phyloP scores from a whole-genome alignment of 2,113 vertebrate species.

The Chaetodon auriga region DNA sequence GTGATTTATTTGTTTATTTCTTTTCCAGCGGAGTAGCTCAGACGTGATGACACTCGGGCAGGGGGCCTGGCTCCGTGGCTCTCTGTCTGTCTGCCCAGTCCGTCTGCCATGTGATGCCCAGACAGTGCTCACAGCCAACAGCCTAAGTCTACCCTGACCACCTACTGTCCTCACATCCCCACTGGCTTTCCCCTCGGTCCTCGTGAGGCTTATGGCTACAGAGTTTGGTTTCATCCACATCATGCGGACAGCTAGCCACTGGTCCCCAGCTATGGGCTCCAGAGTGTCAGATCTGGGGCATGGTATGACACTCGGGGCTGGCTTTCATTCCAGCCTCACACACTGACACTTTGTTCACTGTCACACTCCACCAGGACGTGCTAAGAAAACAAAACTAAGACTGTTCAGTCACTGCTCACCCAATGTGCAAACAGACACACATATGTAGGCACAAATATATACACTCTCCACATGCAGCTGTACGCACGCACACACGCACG shows the following conservation, averaged over 20 bases:
- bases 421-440: conserved; percentile 49
- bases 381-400: conserved; percentile 78
- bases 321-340: conserved; percentile 73
- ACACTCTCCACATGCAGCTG: conserved; percentile 11
- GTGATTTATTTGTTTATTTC: neutral
- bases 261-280: conserved; percentile 48
- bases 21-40: neutral
- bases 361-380: conserved; percentile 80
- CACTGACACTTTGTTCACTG: conserved; percentile 85
- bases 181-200: conserved; percentile 21
- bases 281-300: conserved; percentile 72
- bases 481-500: conserved; percentile 30
- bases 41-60: neutral
- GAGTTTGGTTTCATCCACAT: conserved; percentile 33
- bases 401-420: conserved; percentile 59
- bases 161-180: conserved; percentile 18
- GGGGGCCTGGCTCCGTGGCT: neutral
- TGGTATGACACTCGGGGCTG: conserved; percentile 65
- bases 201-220: conserved; percentile 20
- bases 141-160: conserved; percentile 17
- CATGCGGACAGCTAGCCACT: conserved; percentile 38
- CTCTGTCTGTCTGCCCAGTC: conserved; percentile 13
- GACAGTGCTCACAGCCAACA: conserved; percentile 29
- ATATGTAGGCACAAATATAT: conserved; percentile 46
- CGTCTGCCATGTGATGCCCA: conserved; percentile 40